Conservation (phyloP, 1,140 invertebrate species). For the Philotrypesis tridentata region DNA sequence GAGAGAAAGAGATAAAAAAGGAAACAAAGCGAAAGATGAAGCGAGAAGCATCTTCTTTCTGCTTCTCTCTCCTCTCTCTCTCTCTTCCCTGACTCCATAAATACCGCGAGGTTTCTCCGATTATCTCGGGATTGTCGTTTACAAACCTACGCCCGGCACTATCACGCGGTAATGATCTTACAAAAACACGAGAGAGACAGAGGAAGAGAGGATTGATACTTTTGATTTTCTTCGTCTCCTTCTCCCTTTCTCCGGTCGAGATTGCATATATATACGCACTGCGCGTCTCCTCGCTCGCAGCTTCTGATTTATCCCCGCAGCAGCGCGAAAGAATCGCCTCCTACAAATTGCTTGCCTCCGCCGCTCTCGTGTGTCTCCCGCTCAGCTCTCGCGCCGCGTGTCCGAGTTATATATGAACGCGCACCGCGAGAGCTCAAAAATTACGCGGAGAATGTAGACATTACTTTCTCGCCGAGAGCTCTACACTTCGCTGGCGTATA, state of each 20-base stretch:
- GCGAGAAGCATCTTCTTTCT: conserved; percentile 21
- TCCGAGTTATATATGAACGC: not conserved
- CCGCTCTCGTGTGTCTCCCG: not conserved
- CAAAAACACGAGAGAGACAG: not conserved
- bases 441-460: not conserved
- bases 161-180: conserved; percentile 55
- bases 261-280: no score
- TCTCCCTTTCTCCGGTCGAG: not conserved
- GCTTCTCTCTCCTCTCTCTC: not conserved
- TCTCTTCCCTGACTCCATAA: conserved; percentile 57
- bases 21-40: not conserved
- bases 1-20: conserved; percentile 29
- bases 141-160: conserved; percentile 54
- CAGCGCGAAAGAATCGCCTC: not conserved
- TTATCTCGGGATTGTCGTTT: conserved; percentile 58
- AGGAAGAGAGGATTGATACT: conserved; percentile 5
- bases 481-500: no score
- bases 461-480: not conserved
- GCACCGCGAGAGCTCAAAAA: not conserved
- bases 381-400: not conserved
- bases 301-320: conserved; percentile 26
- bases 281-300: conserved; percentile 15
- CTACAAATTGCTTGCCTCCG: not conserved
- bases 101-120: conserved; percentile 58
- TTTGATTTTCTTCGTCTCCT: not conserved